These are phyloP conservation scores for Mus pahari DNA, from an alignment of 2,113 vertebrate species.

Conservation along the genomic window DNA sequence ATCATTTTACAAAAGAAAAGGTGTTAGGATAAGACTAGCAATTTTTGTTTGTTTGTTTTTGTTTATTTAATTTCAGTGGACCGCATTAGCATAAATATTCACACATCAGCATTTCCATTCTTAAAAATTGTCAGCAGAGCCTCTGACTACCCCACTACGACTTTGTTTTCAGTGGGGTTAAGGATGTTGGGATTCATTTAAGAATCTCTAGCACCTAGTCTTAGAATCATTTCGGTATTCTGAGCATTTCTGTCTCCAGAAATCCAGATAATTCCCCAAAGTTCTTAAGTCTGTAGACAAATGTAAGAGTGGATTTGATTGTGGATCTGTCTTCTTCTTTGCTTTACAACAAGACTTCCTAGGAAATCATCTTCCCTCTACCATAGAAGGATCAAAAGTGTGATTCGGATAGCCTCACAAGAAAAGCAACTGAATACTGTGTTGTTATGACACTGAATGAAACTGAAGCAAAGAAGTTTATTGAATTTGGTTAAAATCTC, in stretches of 20 bases:
- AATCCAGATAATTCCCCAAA: background rate
- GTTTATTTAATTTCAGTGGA: background rate
- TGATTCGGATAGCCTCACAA: background rate
- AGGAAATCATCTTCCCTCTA: background rate
- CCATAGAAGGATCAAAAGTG: background rate
- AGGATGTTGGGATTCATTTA: background rate
- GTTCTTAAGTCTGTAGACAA: background rate
- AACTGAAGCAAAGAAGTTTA: background rate
- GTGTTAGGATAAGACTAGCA: background rate
- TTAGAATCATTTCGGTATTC: background rate
- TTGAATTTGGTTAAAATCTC: conserved; percentile 11
- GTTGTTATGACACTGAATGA: background rate
- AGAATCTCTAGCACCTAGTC: background rate
- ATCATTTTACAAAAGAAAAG: background rate
- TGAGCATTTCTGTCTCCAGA: background rate
- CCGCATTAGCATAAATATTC: conserved; percentile 37
- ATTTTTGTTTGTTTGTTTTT: background rate
- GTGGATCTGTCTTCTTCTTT: background rate
- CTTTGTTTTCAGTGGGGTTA: background rate
- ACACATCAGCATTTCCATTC: conserved; percentile 40
- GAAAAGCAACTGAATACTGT: background rate
- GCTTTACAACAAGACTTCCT: background rate
- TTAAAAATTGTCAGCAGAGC: background rate
- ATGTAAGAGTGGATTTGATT: background rate
- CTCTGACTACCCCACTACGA: background rate